phyloP scores from a whole-genome alignment of 2,797 vertebrate species.

The Pseudochirops corinnae region DNA sequence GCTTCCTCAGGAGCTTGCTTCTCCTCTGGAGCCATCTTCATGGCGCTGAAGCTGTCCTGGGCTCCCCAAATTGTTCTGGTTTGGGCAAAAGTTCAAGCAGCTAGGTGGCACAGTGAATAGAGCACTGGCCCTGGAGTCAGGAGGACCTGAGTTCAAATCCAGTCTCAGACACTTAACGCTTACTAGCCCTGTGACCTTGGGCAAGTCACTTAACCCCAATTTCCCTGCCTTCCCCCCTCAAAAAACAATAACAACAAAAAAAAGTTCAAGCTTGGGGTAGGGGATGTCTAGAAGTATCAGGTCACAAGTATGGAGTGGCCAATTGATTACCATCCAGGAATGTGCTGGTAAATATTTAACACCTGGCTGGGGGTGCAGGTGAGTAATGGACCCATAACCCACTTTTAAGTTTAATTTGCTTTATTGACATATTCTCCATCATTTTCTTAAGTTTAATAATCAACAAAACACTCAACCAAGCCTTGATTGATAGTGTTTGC shows the following conservation, averaged over 20 bases:
- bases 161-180: too few relatives aligned
- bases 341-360: neutral
- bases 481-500: neutral
- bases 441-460: neutral
- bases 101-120: too few relatives aligned
- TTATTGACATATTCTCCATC: neutral
- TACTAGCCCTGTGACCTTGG: too few relatives aligned
- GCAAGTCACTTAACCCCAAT: too few relatives aligned
- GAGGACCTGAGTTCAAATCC: too few relatives aligned
- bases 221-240: too few relatives aligned
- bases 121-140: too few relatives aligned
- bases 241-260: too few relatives aligned
- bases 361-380: neutral
- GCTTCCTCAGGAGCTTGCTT: neutral
- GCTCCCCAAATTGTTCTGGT: neutral
- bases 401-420: neutral
- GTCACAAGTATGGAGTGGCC: neutral
- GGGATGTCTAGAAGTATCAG: neutral
- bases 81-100: neutral
- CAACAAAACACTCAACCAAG: neutral
- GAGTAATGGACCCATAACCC: neutral
- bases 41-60: neutral
- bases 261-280: neutral
- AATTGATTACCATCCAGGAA: neutral
- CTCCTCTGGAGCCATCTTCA: neutral